Evolutionary conservation across 2,113 vertebrate genomes (phyloP), one percentile per base, ranked within the genome.

Genomic region (Zosterops pallidus): DNA sequence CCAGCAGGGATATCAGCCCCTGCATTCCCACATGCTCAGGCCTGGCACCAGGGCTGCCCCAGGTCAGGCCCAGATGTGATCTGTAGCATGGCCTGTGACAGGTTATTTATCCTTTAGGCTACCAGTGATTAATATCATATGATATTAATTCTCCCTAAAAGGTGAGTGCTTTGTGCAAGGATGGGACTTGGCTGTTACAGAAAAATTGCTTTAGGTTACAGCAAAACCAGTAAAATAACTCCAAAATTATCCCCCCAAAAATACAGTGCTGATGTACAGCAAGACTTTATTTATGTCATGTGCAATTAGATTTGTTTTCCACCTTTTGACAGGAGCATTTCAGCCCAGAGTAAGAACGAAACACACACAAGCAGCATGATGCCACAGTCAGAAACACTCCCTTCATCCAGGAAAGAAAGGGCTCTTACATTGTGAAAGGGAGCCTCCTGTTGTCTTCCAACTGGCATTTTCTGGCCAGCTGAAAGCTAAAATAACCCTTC

Each of bases 391-490:
- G 92, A 71, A 93, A 75, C 4, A 9, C 14, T 94, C 53, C 85
- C 88, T 88, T 86, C 87, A 77, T 85, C 82, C 82, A 90, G 52
- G 39, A 77, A 94, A 96, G 79, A 96, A 91, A 96, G 31, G 12
- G 28, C 72, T 95, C 90, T 96, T 94, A 89, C n/a, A 39, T 4
- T 95, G 90, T 96, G 87, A 96, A 92, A 94, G 95, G 92, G 92
- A 96, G 95, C 94, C 92, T 95, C 95, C 95, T 95, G 90, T 94
- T 96, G 95, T 97, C 93, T 96, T 83, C 93, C 59, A 62, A 22
- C 88, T 33, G 79, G 63, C 83, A 91, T 87, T 94, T 93, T 96
- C 94, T 96, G 89, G 74, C 17, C 82, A 91, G 68, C 82, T 95
- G 50, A 95, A 95, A 92, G 94, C 76, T 93, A 42, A 94, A 95